Evolutionary conservation across 2,113 vertebrate species (phyloP).

Genomic region (Cynoglossus semilaevis): DNA sequence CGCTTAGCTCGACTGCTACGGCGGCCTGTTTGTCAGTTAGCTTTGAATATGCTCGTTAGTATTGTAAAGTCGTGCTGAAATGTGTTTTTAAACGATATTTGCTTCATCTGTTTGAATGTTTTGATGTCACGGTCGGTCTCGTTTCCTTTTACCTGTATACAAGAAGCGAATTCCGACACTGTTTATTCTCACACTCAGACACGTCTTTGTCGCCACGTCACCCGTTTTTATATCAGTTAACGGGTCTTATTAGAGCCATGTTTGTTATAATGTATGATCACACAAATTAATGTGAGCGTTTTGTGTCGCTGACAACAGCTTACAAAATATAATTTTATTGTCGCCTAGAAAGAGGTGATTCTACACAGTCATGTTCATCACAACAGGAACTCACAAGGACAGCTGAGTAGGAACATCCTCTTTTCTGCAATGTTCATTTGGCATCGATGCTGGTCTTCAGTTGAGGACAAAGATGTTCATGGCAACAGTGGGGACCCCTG

Average conservation of each 20-base stretch:
- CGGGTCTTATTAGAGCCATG: neutral
- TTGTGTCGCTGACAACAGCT: neutral
- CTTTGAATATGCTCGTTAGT: neutral
- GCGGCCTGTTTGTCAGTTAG: constrained; percentile 22
- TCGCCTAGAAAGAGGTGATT: neutral
- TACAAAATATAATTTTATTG: accelerated
- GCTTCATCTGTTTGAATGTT: neutral
- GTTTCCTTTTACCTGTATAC: accelerated
- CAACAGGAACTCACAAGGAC: constrained; percentile 4
- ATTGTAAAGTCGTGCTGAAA: too few species aligned
- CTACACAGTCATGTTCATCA: constrained; percentile 11
- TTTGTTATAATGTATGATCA: neutral
- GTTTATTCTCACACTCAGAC: neutral
- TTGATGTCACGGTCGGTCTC: neutral
- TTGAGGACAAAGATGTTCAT: too few species aligned
- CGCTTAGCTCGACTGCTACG: constrained; percentile 4
- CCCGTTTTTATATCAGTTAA: constrained; percentile 22
- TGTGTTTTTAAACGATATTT: neutral
- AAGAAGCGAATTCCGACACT: too few species aligned
- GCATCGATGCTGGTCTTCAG: too few species aligned
- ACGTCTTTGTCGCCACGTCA: constrained; percentile 73
- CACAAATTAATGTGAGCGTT: neutral
- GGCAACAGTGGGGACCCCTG: too few species aligned
- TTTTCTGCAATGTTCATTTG: neutral
- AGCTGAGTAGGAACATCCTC: constrained; percentile 16